Percentiles rank a stretch among this genome's conserved stretches.
Evolutionary conservation across 2,113 vertebrate species (phyloP).

Genomic region (Excalfactoria chinensis): DNA sequence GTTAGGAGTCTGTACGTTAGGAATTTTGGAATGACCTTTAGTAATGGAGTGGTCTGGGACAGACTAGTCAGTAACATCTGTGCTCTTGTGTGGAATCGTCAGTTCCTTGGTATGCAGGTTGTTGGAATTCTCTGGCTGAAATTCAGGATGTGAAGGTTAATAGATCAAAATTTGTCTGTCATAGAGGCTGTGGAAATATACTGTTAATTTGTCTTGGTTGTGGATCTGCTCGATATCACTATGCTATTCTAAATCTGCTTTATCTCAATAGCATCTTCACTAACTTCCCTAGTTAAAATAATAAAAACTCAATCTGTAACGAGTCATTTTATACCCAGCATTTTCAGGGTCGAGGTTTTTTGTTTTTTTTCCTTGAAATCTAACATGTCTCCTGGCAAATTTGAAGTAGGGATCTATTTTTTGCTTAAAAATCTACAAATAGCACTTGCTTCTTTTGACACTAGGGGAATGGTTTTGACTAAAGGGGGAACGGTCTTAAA

Average conservation of each 20-base stretch:
- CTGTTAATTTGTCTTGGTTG: conserved; percentile 12
- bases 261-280: not conserved
- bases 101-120: conserved; percentile 15
- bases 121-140: conserved; percentile 44
- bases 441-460: not conserved
- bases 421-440: conserved; percentile 28
- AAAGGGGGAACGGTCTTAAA: too few species aligned
- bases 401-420: conserved; percentile 46
- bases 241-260: conserved; percentile 3
- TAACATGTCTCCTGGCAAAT: conserved; percentile 52
- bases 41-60: not conserved
- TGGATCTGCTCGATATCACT: conserved; percentile 11
- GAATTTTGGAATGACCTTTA: not conserved
- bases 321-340: conserved; percentile 22
- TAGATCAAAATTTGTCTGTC: not conserved
- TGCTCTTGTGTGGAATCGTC: not conserved
- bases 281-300: not conserved
- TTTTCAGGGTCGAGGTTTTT: not conserved
- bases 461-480: too few species aligned
- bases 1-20: not conserved
- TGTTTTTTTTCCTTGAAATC: conserved; percentile 35
- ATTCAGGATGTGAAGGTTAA: conserved; percentile 9
- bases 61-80: not conserved
- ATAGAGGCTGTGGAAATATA: conserved; percentile 5
- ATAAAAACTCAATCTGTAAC: conserved; percentile 35